phyloP scores from a whole-genome alignment of 2,888 invertebrate genomes.

The Mythimna albipuncta region DNA sequence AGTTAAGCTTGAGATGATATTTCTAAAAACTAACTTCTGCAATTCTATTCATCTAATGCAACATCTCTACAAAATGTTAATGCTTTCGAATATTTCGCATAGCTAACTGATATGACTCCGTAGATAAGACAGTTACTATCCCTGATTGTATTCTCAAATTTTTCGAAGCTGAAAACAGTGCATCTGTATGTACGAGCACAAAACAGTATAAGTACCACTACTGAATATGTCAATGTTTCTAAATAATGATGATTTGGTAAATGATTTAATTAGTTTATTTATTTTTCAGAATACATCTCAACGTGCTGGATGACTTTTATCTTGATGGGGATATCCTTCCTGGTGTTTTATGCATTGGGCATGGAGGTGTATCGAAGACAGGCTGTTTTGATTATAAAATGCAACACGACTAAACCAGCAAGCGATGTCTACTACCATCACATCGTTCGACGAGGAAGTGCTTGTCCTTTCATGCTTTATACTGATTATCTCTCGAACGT shows the following conservation, averaged over 20 bases:
- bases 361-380: conserved; percentile 78
- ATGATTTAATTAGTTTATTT: neutral
- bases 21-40: neutral
- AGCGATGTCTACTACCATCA: conserved; percentile 81
- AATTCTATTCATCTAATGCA: neutral
- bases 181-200: neutral
- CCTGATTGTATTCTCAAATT: neutral
- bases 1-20: neutral
- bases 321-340: conserved; percentile 79
- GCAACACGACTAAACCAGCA: conserved; percentile 74
- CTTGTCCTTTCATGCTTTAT: conserved; percentile 72
- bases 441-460: conserved; percentile 73
- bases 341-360: conserved; percentile 81
- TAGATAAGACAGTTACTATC: neutral
- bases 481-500: conserved; percentile 78
- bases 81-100: neutral
- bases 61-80: neutral
- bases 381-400: conserved; percentile 74
- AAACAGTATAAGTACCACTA: neutral
- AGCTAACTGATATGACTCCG: neutral
- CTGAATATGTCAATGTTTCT: neutral
- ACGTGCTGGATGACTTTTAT: conserved; percentile 86
- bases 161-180: neutral
- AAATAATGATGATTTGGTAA: neutral
- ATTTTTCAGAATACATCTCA: conserved; percentile 81